Percentiles rank a stretch among this genome's conserved stretches.
These are phyloP conservation scores for Lepisosteus osseus DNA, from an alignment of 2,113 vertebrate species.

Conservation along the genomic window DNA sequence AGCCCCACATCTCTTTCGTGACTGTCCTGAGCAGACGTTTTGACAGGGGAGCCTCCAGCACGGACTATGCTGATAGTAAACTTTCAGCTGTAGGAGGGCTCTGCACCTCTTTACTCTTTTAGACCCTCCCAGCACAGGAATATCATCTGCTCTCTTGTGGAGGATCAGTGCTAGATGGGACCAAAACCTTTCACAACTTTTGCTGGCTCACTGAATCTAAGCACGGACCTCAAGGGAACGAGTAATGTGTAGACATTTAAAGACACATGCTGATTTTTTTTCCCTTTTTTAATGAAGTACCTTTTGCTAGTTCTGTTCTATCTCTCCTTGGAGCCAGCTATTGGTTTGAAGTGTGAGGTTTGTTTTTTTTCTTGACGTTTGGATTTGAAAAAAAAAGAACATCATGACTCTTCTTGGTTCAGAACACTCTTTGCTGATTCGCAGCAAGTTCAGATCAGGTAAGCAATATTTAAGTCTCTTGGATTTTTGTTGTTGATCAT, in stretches of 20 bases:
- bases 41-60: constrained; percentile 66
- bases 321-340: constrained; percentile 58
- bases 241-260: constrained; percentile 9
- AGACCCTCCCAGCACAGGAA: constrained; percentile 64
- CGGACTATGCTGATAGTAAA: constrained; percentile 49
- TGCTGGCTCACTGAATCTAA: constrained; percentile 36
- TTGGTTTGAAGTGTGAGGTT: constrained; percentile 52
- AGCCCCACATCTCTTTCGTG: constrained; percentile 59
- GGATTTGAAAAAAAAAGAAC: constrained; percentile 66
- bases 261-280: constrained; percentile 11
- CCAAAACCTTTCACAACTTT: constrained; percentile 63
- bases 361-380: constrained; percentile 57
- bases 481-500: background rate
- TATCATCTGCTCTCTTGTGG: constrained; percentile 72
- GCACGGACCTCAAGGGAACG: constrained; percentile 32
- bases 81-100: constrained; percentile 67
- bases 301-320: constrained; percentile 36
- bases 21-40: constrained; percentile 56
- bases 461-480: constrained; percentile 48
- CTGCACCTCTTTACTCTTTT: constrained; percentile 57
- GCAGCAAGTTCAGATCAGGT: constrained; percentile 99
- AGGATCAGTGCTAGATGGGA: constrained; percentile 76
- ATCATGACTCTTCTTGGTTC: constrained; percentile 97
- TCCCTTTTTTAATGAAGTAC: constrained; percentile 41
- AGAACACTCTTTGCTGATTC: constrained; percentile 95